These are phyloP conservation scores for Brachystomella parvula DNA, from an alignment of 1,140 invertebrate species.

Conservation along the genomic window DNA sequence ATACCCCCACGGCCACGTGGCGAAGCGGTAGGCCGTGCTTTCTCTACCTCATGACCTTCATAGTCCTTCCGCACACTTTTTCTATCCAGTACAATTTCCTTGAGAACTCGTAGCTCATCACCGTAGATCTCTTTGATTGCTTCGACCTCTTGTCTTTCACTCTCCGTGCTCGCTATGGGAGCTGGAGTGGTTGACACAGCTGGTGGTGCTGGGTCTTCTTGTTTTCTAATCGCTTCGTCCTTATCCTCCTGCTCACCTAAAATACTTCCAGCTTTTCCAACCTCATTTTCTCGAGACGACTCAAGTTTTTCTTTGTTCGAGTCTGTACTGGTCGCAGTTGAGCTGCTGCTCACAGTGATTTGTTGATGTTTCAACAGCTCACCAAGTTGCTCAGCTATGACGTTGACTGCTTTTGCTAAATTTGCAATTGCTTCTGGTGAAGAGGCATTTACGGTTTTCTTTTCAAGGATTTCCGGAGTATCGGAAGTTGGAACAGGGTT, in stretches of 20 bases:
- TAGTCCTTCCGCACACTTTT: background rate
- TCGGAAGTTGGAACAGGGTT: background rate
- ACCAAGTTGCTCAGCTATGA: slow-evolving; percentile 2
- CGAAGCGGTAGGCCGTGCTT: background rate
- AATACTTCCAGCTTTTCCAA: slow-evolving; percentile 34
- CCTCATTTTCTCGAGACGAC: too few relatives aligned
- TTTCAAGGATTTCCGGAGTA: background rate
- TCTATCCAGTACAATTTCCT: background rate
- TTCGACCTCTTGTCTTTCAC: slow-evolving; percentile 42
- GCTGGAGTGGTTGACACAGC: slow-evolving; percentile 37
- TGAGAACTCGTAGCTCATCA: slow-evolving; percentile 11
- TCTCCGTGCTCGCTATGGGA: background rate
- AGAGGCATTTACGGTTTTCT: background rate
- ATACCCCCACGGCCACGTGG: too few relatives aligned
- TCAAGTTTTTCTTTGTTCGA: slow-evolving; percentile 32
- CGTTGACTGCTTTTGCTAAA: slow-evolving; percentile 7
- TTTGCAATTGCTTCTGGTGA: slow-evolving; percentile 45
- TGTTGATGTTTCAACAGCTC: background rate
- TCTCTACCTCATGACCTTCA: background rate
- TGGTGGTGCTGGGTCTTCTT: slow-evolving; percentile 38
- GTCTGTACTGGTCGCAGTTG: slow-evolving; percentile 34
- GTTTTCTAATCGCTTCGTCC: slow-evolving; percentile 36
- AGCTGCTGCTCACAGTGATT: slow-evolving; percentile 41
- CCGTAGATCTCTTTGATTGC: slow-evolving; percentile 25
- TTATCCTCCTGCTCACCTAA: slow-evolving; percentile 39